A percentile compares a stretch with the other conserved stretches of the same genome.
phyloP scores from a whole-genome alignment of 1,140 invertebrate genomes.

The Drosophila albomicans region DNA sequence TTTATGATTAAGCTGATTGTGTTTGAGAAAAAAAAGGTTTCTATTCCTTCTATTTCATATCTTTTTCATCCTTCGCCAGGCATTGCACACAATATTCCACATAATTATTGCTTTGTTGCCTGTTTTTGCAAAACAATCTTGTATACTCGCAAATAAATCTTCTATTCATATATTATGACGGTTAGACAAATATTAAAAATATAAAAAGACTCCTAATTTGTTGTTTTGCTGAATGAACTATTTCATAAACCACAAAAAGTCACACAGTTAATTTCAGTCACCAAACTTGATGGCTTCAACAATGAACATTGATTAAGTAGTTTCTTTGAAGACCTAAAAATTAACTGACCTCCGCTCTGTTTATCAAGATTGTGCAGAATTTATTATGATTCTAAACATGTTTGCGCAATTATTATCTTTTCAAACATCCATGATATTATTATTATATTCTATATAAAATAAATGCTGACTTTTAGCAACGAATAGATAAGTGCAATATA shows the following conservation, averaged over 20 bases:
- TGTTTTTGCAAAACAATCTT: constrained; percentile 14
- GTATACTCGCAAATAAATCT: not conserved
- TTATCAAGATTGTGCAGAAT: not conserved
- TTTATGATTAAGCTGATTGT: constrained; percentile 80
- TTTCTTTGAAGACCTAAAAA: not conserved
- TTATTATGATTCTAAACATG: not conserved
- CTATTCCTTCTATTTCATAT: constrained; percentile 11
- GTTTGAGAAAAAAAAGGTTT: constrained; percentile 40
- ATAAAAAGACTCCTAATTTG: not conserved
- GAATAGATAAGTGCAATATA: too few relatives aligned
- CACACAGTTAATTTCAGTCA: constrained; percentile 3
- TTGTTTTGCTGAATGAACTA: constrained; percentile 1
- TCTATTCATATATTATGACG: constrained; percentile 2
- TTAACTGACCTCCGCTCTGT: not conserved
- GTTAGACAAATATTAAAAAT: not conserved
- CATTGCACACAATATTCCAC: constrained; percentile 15
- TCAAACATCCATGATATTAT: not conserved
- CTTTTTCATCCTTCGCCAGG: constrained; percentile 19
- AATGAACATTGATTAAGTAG: not conserved
- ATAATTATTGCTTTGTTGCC: constrained; percentile 13
- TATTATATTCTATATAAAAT: too few relatives aligned
- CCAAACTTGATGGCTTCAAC: not conserved
- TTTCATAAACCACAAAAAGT: constrained; percentile 7
- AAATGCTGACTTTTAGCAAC: too few relatives aligned
- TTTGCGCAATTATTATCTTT: not conserved